These are phyloP conservation scores for Leucophenga varia DNA, from an alignment of 1,140 invertebrate species.

Conservation along the genomic window DNA sequence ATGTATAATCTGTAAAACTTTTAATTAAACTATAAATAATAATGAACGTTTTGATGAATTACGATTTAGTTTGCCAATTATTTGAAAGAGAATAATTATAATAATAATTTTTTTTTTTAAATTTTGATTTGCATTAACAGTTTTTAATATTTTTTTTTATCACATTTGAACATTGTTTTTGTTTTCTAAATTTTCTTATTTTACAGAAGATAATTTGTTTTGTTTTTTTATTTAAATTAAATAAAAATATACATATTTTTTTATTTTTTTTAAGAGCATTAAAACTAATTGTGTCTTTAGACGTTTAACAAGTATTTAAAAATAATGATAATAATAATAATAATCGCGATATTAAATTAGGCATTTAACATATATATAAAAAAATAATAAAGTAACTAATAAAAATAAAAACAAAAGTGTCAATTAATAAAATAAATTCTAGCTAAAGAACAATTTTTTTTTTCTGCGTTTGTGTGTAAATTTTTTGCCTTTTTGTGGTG, in stretches of 20 bases:
- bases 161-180: conserved; percentile 34
- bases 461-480: conserved; percentile 41
- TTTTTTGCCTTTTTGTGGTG: conserved; percentile 25
- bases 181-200: conserved; percentile 19
- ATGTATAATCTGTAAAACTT: no score
- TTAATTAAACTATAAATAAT: no score
- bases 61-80: no score
- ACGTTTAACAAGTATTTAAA: conserved; percentile 22
- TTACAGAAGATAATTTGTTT: conserved; percentile 15
- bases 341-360: no score
- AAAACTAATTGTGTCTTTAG: no score
- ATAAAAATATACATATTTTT: no score
- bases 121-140: conserved; percentile 27
- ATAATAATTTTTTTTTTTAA: conserved; percentile 30
- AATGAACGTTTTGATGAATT: no score
- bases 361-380: conserved; percentile 19
- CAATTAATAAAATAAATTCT: conserved; percentile 52
- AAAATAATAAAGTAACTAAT: conserved; percentile 26
- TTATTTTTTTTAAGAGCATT: no score
- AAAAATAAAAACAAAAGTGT: conserved; percentile 45
- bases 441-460: conserved; percentile 44
- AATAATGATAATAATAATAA: conserved; percentile 31
- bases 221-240: no score
- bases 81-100: conserved; percentile 23
- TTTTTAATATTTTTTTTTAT: conserved; percentile 44